Base-by-base conservation (phyloP, 2,888 invertebrate species). In the Drosophila mimica region DNA sequence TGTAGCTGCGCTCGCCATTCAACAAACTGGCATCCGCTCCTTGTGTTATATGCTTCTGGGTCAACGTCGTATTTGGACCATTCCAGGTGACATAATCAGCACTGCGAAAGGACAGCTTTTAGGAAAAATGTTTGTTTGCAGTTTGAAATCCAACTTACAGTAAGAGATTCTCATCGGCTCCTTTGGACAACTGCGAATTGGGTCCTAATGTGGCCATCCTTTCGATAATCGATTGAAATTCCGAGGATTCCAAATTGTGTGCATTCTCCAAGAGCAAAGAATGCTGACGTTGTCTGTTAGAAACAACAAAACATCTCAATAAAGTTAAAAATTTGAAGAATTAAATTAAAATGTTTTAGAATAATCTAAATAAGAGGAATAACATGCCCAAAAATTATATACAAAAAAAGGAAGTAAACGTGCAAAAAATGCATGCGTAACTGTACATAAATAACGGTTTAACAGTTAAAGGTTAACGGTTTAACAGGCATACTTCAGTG, bases 41-140 rank as follows among this genome's bases (percentile, higher is more conserved):
- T 62, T 93, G 93, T 0, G 94, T 94, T 2, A 94, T 51, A 38
- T 92, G 91, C 67, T 93, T 92, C 25, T 91, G 91, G 9, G 94
- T 93, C 20, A 96, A 92, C 57, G 94, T 94, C 0, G 95, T 95
- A 92, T 97, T 96, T 0, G 97, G 96, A 0, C 97, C 97, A 79
- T 96, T 96, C 97, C 97, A 97, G 6, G 97, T 95, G 57, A 97
- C 94, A 91, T 97, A 97, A 90, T 97, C 97, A 75, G 95, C 95
- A 69, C 97, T 97, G 90, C 13, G 7, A 2, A n/a, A 1, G 1
- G 0, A 25, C 3, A n/a, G 0, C 1, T 25, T 7, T 2, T 38
- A 20, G 20, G 2, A 17, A 15, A 33, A 0, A 4, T 2, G 15
- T 28, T 49, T 43, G 34, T 5, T 4, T 20, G n/a, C 4, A 1